Evolutionary conservation across 92 coral and sea anemone species (phyloP).

Genomic region (Palythoa grandis): DNA sequence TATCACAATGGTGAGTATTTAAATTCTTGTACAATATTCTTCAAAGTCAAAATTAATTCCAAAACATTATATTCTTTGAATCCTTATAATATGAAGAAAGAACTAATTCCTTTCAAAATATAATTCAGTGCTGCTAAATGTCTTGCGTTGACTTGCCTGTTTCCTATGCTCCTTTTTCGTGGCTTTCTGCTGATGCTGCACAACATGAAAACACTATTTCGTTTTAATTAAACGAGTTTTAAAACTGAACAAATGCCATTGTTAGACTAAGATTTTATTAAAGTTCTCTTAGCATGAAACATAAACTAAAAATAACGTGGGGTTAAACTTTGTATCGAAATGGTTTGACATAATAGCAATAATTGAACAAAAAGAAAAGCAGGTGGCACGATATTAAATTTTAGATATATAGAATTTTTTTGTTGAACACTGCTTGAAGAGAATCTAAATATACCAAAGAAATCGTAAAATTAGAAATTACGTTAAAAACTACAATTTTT

Average conservation of each 20-base stretch:
- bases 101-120: background rate
- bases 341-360: background rate
- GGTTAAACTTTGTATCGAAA: background rate
- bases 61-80: background rate
- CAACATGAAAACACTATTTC: background rate
- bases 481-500: no score
- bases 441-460: background rate
- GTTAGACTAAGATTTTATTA: background rate
- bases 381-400: background rate
- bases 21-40: background rate
- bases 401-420: background rate
- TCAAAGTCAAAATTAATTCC: background rate
- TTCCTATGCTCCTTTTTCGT: background rate
- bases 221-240: background rate
- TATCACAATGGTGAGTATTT: background rate
- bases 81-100: background rate
- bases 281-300: constrained; percentile 18
- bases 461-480: background rate
- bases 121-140: background rate
- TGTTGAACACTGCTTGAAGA: background rate
- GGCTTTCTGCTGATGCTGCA: background rate
- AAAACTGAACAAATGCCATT: background rate
- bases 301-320: constrained; percentile 2
- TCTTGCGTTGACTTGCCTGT: background rate
- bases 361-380: background rate